A percentile compares a stretch with the other conserved stretches of the same genome.
phyloP scores from a whole-genome alignment of 2,113 vertebrate genomes.

The Perca fluviatilis region DNA sequence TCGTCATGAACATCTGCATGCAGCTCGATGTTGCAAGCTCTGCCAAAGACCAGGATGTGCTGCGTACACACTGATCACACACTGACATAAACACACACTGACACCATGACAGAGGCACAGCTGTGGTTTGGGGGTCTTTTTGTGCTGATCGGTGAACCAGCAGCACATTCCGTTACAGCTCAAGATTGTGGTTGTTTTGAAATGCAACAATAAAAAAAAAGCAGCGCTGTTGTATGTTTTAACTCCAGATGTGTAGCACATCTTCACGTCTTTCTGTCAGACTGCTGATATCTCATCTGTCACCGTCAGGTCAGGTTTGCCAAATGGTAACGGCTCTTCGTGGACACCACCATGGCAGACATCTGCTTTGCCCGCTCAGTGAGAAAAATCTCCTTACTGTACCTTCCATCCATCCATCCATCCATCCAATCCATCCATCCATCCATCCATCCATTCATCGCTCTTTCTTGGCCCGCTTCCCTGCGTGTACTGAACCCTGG shows the following conservation, averaged over 20 bases:
- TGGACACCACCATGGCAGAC: conserved; percentile 21
- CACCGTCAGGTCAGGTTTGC: conserved; percentile 19
- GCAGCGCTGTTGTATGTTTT: not conserved
- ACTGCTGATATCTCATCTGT: conserved; percentile 31
- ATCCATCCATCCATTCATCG: conserved; percentile 14
- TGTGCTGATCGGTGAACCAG: conserved; percentile 38
- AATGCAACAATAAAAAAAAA: conserved; percentile 5
- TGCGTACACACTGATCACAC: conserved; percentile 11
- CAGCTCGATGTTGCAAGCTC: conserved; percentile 3
- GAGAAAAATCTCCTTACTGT: conserved; percentile 7
- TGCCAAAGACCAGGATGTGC: conserved; percentile 12
- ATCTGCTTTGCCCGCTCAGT: conserved; percentile 34
- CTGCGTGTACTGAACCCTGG: conserved; percentile 34
- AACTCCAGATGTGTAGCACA: not conserved
- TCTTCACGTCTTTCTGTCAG: conserved; percentile 34
- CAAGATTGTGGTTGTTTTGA: conserved; percentile 17
- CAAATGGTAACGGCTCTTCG: conserved; percentile 13
- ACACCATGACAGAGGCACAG: conserved; percentile 34
- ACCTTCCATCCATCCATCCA: conserved; percentile 22
- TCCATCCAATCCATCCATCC: too few relatives aligned
- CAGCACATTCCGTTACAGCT: conserved; percentile 26
- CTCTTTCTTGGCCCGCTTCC: conserved; percentile 28
- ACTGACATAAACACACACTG: conserved; percentile 26
- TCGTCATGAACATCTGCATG: conserved; percentile 32
- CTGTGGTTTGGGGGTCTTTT: conserved; percentile 27